Evolutionary conservation across 2,797 vertebrate species (phyloP), one percentile per base, ranked within the genome.

Genomic region (Pseudochaenichthys georgianus): DNA sequence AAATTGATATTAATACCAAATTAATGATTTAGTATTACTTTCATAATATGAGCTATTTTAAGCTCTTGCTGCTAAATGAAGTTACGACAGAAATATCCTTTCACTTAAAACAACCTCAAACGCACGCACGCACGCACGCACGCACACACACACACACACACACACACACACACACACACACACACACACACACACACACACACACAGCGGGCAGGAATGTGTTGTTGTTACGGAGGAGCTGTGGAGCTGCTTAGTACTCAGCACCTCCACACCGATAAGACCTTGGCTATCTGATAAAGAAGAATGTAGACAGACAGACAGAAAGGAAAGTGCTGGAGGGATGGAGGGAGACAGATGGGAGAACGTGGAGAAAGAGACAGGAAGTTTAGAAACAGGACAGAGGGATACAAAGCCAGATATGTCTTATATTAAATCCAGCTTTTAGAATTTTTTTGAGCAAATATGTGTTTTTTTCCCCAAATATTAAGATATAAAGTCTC

Each of bases 181-280:
- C 38, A 45, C 41, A 62, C 38, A 55, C 31, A 64, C 50, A 72
- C 43, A 73, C 51, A 52, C 31, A 72, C 38, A 45, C 41, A 62
- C 38, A 55, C 31, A 65, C 42, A 52, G 71, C 55, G 23, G 75
- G 66, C 75, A 84, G 89, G 87, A 91, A 89, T 90, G 86, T 83
- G 86, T 78, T 88, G 83, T 88, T 88, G 73, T 79, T 85, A 70
- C 23, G 62, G 62, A 68, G 78, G 82, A 45, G 70, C 46, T 61
- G 65, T 75, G 63, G 77, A 85, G 68, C 74, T 52, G 80, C 68
- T 67, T 77, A 74, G 67, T 46, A 45, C 70, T 89, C 84, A 77
- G 76, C 85, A 77, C 88, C 87, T 87, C 86, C 64, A 78, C 75
- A 68, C 70, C 34, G 89, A 91, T 91, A 87, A 90, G 75, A 66